Base-by-base conservation (phyloP, 2,113 vertebrate genomes). In the Ginglymostoma cirratum region DNA sequence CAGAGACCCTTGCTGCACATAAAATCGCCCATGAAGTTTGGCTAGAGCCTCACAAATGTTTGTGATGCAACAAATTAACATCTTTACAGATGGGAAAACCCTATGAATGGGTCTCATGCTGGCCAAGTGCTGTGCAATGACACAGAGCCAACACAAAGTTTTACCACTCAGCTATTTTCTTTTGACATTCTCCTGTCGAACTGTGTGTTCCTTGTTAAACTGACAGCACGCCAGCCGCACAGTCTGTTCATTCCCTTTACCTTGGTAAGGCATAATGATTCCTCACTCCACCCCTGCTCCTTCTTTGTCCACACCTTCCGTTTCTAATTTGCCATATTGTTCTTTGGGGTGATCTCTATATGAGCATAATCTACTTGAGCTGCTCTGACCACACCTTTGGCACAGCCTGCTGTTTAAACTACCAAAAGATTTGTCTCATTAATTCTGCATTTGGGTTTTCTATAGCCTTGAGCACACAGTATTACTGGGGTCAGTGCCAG, bases 31-130 rank as follows among this genome's bases (percentile, higher is more conserved):
- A 48, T 95, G 69, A 76, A 7, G 52, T 76, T 95, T 95, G 94
- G 94, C 94, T 76, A 12, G 45, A 30, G 48, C 14, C 42, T 95
- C n/a, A 38, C 61, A 93, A 93, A 93, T 67, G 61, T 66, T 45
- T 38, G 1, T 3, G 89, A 93, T 38, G 69, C 94, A 95, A 95
- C 67, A 95, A 95, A 72, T 93, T 95, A 95, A 4, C 94, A 72
- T 72, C 67, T 76, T 95, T 72, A 17, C 94, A 95, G 94, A 95
- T 95, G 94, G 94, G 30, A 76, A 95, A 70, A 27, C 94, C 94
- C 94, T 70, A 30, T 70, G 94, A 17, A 70, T 48, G 93, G 30
- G 72, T 14, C 42, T 76, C 67, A 2, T 76, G 42, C 94, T 42
- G 94, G 94, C 69, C 69, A 34, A 52, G 19, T 19, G 69, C 30